A percentile compares a stretch with the other conserved stretches of the same genome.
phyloP scores from a whole-genome alignment of 2,113 vertebrate genomes.

The Pangasianodon gigas region DNA sequence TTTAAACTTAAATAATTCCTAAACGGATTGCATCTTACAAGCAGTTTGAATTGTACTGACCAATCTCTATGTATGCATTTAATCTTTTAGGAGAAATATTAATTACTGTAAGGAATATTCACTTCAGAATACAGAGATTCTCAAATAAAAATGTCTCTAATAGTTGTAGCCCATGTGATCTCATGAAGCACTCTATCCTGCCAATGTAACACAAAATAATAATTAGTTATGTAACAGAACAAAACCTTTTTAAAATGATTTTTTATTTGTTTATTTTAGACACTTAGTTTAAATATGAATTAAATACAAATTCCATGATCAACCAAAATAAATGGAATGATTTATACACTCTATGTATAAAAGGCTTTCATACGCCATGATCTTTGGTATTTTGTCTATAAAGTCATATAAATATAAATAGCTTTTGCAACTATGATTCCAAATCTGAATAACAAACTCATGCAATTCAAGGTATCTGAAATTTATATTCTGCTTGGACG shows the following conservation, averaged over 20 bases:
- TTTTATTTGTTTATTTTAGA: neutral
- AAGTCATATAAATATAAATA: neutral
- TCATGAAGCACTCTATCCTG: neutral
- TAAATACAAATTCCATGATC: neutral
- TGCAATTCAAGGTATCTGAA: neutral
- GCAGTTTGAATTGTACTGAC: neutral
- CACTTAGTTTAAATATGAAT: neutral
- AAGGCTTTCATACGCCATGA: neutral
- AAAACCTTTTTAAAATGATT: accelerated
- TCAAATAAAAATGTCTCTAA: neutral
- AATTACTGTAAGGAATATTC: neutral
- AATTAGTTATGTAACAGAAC: neutral
- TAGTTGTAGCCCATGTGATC: neutral
- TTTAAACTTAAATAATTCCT: neutral
- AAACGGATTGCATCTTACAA: neutral
- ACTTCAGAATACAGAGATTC: neutral
- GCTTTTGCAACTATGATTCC: neutral
- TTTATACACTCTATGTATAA: neutral
- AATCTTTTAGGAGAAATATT: neutral
- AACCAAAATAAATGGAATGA: neutral
- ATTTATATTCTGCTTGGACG: neutral
- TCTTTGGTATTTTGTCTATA: too few relatives aligned
- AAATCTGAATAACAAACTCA: neutral
- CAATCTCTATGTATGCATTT: too few relatives aligned
- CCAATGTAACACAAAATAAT: neutral